Evolutionary conservation across 2,888 invertebrate genomes (phyloP).

Genomic region (Eupsilia transversa): DNA sequence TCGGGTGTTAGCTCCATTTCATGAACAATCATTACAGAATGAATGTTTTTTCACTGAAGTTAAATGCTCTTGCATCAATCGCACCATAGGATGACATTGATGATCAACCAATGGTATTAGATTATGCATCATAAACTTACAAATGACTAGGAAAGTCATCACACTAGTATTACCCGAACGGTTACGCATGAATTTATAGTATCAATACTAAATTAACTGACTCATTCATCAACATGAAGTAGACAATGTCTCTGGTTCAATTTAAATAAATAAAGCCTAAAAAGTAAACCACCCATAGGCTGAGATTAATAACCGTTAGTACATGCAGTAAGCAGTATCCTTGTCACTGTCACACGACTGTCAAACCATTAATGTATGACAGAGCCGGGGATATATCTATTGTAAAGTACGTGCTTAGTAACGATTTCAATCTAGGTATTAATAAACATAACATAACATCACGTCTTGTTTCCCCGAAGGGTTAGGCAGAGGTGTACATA

Average conservation of each 20-base stretch:
- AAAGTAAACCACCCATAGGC: not conserved
- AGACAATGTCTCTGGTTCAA: not conserved
- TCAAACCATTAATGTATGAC: not conserved
- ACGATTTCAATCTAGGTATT: not conserved
- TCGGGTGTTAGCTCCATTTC: constrained; percentile 83
- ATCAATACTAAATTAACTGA: not conserved
- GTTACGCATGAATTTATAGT: no score
- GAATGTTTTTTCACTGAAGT: constrained; percentile 87
- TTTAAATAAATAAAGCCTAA: not conserved
- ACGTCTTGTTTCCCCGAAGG: no score
- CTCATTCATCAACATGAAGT: not conserved
- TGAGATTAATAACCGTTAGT: not conserved
- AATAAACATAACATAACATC: no score
- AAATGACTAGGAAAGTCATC: no score
- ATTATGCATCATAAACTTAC: constrained; percentile 76
- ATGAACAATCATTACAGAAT: constrained; percentile 86
- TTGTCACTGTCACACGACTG: not conserved
- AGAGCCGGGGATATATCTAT: not conserved
- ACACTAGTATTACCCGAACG: not conserved
- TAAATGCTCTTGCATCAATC: constrained; percentile 84
- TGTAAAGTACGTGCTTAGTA: not conserved
- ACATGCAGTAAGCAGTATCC: not conserved
- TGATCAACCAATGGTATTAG: constrained; percentile 82
- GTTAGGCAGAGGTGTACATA: no score
- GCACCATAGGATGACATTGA: constrained; percentile 81